These are phyloP conservation scores for Anguilla obscura DNA, from an alignment of 2,797 vertebrate genomes.

Conservation along the genomic window DNA sequence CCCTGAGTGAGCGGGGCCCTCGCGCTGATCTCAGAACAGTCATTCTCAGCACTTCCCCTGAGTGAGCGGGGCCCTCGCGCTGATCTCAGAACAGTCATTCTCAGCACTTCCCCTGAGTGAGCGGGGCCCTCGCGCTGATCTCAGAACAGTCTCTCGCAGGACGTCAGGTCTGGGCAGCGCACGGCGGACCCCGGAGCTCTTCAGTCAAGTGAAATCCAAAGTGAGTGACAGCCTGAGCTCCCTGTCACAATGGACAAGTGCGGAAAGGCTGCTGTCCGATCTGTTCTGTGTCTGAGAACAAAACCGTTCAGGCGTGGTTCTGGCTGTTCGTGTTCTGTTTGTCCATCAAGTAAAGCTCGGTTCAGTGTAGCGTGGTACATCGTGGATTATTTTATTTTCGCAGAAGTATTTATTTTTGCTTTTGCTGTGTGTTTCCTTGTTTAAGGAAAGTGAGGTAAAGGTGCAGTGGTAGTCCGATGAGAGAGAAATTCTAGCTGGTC, in stretches of 20 bases:
- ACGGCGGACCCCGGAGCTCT: background rate
- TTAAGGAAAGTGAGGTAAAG: background rate
- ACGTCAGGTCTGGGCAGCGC: background rate
- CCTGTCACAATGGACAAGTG: background rate
- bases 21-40: background rate
- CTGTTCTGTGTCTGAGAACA: background rate
- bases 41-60: background rate
- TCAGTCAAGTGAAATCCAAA: background rate
- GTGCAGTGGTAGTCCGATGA: background rate
- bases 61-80: background rate
- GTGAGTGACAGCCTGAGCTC: conserved; percentile 6
- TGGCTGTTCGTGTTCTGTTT: background rate
- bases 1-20: background rate
- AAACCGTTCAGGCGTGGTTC: background rate
- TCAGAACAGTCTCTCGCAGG: background rate
- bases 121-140: background rate
- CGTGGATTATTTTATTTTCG: background rate
- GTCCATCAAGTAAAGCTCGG: background rate
- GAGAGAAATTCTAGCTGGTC: background rate
- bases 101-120: background rate
- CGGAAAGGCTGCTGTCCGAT: background rate
- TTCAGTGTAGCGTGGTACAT: background rate
- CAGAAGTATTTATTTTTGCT: background rate
- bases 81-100: background rate
- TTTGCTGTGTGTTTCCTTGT: background rate